phyloP scores from a whole-genome alignment of 2,797 vertebrate species.

The Sebastolobus alascanus region DNA sequence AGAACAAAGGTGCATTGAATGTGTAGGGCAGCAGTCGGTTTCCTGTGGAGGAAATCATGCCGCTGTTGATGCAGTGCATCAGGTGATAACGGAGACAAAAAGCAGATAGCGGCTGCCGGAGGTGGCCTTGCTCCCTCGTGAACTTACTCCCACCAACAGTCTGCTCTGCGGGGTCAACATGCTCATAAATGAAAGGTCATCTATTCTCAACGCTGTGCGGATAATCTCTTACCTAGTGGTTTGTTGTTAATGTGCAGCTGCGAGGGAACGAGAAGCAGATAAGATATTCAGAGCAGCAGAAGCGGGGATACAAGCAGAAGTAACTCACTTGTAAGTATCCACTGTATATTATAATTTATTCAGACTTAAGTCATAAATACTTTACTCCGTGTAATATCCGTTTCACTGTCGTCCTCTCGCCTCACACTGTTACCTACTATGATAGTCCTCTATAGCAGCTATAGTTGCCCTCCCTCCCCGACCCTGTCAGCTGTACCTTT shows the following conservation, averaged over 20 bases:
- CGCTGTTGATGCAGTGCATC: conserved; percentile 56
- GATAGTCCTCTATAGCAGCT: conserved; percentile 13
- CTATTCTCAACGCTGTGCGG: conserved; percentile 29
- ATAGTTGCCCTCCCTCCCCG: background rate
- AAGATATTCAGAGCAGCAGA: conserved; percentile 48
- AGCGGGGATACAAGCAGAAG: conserved; percentile 28
- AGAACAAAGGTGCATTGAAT: conserved; percentile 48
- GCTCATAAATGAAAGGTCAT: conserved; percentile 67
- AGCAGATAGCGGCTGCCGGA: conserved; percentile 58
- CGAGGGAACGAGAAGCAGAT: conserved; percentile 21
- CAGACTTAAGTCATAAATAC: conserved; percentile 58
- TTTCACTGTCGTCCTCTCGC: conserved; percentile 28
- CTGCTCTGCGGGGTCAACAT: conserved; percentile 66
- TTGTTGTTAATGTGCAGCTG: conserved; percentile 33
- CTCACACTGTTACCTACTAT: background rate
- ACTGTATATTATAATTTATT: conserved; percentile 59
- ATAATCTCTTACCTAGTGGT: conserved; percentile 37
- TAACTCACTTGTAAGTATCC: conserved; percentile 50
- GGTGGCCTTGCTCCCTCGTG: conserved; percentile 67
- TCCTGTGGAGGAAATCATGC: conserved; percentile 41
- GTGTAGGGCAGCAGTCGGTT: conserved; percentile 37
- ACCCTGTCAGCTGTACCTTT: conserved; percentile 13
- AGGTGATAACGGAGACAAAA: conserved; percentile 68
- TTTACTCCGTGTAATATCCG: conserved; percentile 47
- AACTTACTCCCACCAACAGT: conserved; percentile 74